Evolutionary conservation across 2,113 vertebrate species (phyloP).

Genomic region (Meleagris gallopavo): DNA sequence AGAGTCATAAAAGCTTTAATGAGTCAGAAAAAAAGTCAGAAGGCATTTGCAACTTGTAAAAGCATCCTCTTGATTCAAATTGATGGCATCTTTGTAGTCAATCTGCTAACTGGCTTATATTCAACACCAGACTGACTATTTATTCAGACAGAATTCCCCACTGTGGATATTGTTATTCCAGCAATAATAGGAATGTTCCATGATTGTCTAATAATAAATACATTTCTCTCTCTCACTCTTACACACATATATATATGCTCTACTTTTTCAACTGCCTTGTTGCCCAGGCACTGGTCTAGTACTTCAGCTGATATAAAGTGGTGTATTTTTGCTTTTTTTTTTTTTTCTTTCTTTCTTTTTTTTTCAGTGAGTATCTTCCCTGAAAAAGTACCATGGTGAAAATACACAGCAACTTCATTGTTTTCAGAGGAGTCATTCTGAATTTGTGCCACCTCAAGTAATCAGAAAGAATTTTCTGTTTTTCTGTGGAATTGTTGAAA

Average conservation of each 20-base stretch:
- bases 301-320: not conserved
- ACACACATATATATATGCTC: not conserved
- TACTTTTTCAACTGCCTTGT: not conserved
- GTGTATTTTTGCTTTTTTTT: not conserved
- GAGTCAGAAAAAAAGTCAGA: slow-evolving; percentile 62
- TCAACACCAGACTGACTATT: slow-evolving; percentile 36
- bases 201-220: not conserved
- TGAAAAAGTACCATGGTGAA: not conserved
- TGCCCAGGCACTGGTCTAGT: not conserved
- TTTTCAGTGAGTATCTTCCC: not conserved
- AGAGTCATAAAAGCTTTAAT: slow-evolving; percentile 60
- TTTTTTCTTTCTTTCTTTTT: not conserved
- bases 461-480: not conserved
- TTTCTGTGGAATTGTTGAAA: not conserved
- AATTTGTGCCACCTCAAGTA: not conserved
- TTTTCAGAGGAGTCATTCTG: not conserved
- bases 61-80: slow-evolving; percentile 54
- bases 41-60: slow-evolving; percentile 69
- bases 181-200: not conserved
- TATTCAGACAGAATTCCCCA: slow-evolving; percentile 58
- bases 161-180: slow-evolving; percentile 11
- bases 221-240: not conserved
- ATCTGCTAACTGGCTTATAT: slow-evolving; percentile 45
- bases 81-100: slow-evolving; percentile 48
- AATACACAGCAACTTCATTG: not conserved